Percentiles rank a stretch among this genome's conserved stretches.
Conservation (phyloP, 1,140 invertebrate species). For the Phthorimaea operculella region DNA sequence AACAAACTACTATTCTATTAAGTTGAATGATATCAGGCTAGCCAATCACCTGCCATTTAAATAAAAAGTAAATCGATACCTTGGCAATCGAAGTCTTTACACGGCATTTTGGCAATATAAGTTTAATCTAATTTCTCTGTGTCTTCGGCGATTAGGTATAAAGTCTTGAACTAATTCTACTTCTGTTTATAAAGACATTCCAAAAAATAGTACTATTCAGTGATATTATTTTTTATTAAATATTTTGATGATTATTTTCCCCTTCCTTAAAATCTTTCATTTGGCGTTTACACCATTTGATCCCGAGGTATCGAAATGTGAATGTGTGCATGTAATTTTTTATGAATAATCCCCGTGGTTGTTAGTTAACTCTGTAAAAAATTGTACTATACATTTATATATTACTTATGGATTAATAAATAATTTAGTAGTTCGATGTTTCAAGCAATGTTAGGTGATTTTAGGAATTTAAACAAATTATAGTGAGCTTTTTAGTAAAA, state of each 20-base stretch:
- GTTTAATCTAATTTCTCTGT: too few species aligned
- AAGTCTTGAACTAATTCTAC: too few species aligned
- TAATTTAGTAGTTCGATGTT: constrained; percentile 30
- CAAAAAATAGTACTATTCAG: too few species aligned
- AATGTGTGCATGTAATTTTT: background rate
- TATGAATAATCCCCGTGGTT: constrained; percentile 5
- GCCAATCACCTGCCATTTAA: background rate
- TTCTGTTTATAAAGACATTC: too few species aligned
- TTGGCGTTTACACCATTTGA: background rate
- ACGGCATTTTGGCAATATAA: too few species aligned
- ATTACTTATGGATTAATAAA: constrained; percentile 8
- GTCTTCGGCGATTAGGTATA: background rate
- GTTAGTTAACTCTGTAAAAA: constrained; percentile 25
- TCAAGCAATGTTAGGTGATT: constrained; percentile 37
- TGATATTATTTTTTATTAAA: too few species aligned
- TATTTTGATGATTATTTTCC: too few species aligned
- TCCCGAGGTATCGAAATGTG: background rate
- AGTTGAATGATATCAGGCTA: too few species aligned
- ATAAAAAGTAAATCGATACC: background rate
- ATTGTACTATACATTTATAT: constrained; percentile 26
- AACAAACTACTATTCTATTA: too few species aligned
- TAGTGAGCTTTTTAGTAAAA: constrained; percentile 34
- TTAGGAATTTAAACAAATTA: constrained; percentile 17
- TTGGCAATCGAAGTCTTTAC: too few species aligned
- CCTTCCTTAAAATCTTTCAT: background rate